Evolutionary conservation across 2,113 vertebrate genomes (phyloP).

Genomic region (Xerus inauris): DNA sequence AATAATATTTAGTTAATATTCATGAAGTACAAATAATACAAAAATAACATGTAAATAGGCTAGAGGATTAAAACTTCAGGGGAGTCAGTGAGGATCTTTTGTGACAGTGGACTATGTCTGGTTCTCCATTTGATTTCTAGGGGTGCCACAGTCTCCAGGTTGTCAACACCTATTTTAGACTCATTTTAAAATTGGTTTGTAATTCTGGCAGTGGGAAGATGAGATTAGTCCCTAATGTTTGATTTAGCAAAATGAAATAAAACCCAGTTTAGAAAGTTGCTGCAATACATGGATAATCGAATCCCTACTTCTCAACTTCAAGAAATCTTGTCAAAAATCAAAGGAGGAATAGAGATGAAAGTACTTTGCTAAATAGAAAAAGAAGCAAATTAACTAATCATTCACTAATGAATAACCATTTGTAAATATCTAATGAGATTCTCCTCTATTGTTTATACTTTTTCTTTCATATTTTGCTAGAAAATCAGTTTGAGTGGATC

Average conservation of each 20-base stretch:
- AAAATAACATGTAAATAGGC: not conserved
- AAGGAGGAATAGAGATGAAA: constrained; percentile 11
- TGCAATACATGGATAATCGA: not conserved
- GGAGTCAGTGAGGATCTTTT: not conserved
- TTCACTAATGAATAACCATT: not conserved
- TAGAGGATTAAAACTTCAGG: not conserved
- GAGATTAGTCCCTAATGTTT: not conserved
- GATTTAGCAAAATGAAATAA: not conserved
- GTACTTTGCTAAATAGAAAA: not conserved
- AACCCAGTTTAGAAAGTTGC: not conserved
- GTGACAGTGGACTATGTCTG: not conserved
- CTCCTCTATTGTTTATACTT: not conserved
- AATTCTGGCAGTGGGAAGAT: not conserved
- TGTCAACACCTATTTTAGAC: not conserved
- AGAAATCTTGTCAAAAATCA: not conserved
- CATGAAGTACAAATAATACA: not conserved
- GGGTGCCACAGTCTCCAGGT: not conserved
- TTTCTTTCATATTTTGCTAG: not conserved
- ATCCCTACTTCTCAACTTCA: not conserved
- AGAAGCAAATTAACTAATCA: not conserved
- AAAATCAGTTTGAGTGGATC: not conserved
- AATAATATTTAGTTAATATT: not conserved
- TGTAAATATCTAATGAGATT: not conserved
- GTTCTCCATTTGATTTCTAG: not conserved
- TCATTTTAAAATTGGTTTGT: not conserved